Base-by-base conservation (phyloP, 2,113 vertebrate species). In the Mixornis gularis region DNA sequence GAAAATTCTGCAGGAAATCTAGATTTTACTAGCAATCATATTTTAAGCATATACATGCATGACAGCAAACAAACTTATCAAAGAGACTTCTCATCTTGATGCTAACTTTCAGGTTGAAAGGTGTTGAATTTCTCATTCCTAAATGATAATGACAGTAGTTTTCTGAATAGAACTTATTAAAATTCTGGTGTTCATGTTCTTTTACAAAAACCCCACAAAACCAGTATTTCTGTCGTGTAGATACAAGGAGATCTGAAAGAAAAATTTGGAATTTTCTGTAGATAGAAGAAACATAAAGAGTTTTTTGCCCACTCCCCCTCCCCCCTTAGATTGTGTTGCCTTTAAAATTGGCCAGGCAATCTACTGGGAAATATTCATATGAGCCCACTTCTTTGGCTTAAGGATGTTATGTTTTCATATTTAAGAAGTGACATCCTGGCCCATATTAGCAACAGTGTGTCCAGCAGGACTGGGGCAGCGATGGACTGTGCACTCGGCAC, bases 401-500 rank as follows among this genome's bases (percentile, higher is more conserved):
- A 71, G 56, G 18, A 29, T 74, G 91, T 52, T 41, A 41, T 13
- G 16, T 10, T 90, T 94, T 72, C 7, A 1, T 52, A 25, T 36
- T 65, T 43, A 66, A 63, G 51, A 71, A 56, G 34, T 52, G 13
- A 3, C 5, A 17, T 59, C n/a, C 14, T 59, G 46, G 19, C 27
- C 29, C 1, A 1, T 53, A 15, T 53, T n/a, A 40, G 38, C 29
- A 30, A 0, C 6, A 22, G n/a, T 10, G 29, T 17, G 6, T 20
- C 53, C n/a, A 41, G 46, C 40, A 60, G n/a, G 29, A 40, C 38
- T 38, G 34, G 27, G 27, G 10, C n/a, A 32, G 38, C n/a, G 38
- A 29, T 30, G 0, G 1, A 3, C 9, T 15, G 12, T 64, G 34
- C 41, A 5, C 34, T 27, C 0, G 0, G 38, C 19, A 2, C 27